phyloP scores from a whole-genome alignment of 2,113 vertebrate genomes.

The Eubucco bourcierii region DNA sequence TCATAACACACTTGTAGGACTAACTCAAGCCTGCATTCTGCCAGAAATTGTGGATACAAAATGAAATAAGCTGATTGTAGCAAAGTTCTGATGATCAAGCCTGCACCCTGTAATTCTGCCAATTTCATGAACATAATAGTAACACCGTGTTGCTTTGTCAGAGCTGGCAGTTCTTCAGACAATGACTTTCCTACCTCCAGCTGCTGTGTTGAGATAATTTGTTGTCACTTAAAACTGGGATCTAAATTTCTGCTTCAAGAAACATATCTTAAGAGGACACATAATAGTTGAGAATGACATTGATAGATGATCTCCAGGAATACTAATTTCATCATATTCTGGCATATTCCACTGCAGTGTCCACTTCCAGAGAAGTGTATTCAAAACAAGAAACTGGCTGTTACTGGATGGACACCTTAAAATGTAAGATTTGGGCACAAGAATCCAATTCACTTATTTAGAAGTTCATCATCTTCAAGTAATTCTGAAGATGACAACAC shows the following conservation, averaged over 20 bases:
- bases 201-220: background rate
- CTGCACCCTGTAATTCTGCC: background rate
- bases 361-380: background rate
- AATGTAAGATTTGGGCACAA: background rate
- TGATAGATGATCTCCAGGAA: background rate
- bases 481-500: background rate
- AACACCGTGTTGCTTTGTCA: background rate
- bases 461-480: background rate
- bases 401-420: background rate
- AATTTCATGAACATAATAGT: background rate
- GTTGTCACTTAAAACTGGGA: background rate
- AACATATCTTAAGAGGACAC: background rate
- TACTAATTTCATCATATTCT: accelerated
- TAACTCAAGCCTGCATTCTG: background rate
- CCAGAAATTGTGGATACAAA: background rate
- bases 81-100: background rate
- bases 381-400: background rate
- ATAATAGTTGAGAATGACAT: background rate
- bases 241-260: background rate
- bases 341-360: background rate
- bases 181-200: background rate
- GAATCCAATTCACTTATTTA: background rate
- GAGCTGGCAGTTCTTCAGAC: background rate
- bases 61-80: background rate
- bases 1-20: background rate